Evolutionary conservation across 2,888 invertebrate species (phyloP), one percentile per base, ranked within the genome.

Genomic region (Metalampra italica): DNA sequence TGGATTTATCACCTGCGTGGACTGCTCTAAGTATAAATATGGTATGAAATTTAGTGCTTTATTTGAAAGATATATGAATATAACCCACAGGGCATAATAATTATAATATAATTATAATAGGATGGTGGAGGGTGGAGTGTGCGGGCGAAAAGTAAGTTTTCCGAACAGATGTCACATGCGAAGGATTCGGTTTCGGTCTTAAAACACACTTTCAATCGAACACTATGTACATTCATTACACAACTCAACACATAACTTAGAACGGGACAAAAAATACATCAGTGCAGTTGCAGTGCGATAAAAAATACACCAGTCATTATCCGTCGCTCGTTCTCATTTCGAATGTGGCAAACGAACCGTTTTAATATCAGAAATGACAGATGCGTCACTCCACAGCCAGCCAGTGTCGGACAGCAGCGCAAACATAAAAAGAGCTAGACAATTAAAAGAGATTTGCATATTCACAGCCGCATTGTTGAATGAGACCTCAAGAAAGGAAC

Each of bases 341-440:
- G 68, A 72, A 78, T 74, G 81, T 71, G 67, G 74, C 71, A 73
- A 75, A 73, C 71, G 65, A 63, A 71, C 73, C 81, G 80, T 77
- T 67, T 55, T 83, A 82, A 84, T 84, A 86, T 79, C 75, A 72
- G 50, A 79, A 79, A 86, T 85, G 86, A 85, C 88, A 88, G 88
- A 88, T 87, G 88, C 80, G 69, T 80, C 84, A 84, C 75, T 73
- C 70, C 57, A 42, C 49, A 36, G 34, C 44, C n/a, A 8, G 29
- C 29, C 45, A 14, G 15, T 15, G 34, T 41, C 12, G 14, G n/a
- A n/a, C 37, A 15, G 11, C 15, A 62, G 59, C 66, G 62, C 62
- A 64, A 61, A 67, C 61, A 68, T 63, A 56, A 62, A 70, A 77
- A 54, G 62, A 78, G 8, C 62, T 63, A 70, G 64, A 85, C 82